These are phyloP conservation scores for Chelonus formosanus DNA, from an alignment of 2,888 invertebrate species.

Conservation along the genomic window DNA sequence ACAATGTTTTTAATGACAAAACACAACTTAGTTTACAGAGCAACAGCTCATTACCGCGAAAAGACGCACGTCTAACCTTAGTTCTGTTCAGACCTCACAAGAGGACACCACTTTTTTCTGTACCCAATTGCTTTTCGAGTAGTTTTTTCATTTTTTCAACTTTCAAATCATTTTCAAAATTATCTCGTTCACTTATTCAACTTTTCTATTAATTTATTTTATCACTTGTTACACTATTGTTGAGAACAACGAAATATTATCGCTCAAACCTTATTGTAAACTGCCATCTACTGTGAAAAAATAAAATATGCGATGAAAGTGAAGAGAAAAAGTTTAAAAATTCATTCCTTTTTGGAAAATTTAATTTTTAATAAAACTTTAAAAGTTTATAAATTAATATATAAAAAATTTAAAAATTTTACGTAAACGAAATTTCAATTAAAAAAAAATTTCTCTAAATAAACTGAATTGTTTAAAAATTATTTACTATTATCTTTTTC, in stretches of 20 bases:
- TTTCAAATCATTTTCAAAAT: neutral
- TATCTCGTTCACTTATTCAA: neutral
- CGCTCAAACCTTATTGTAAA: no score
- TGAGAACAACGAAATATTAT: neutral
- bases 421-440: no score
- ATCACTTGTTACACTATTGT: neutral
- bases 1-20: conserved; percentile 5
- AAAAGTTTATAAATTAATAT: neutral
- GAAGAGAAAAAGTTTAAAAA: neutral
- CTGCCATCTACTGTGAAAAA: no score
- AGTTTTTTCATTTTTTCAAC: neutral
- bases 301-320: no score
- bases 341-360: neutral
- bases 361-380: neutral
- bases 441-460: no score
- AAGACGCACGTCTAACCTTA: conserved; percentile 50
- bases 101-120: conserved; percentile 52
- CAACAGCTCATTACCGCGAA: conserved; percentile 39
- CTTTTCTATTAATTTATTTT: neutral
- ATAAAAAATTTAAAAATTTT: neutral
- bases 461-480: no score
- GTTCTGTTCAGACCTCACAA: conserved; percentile 52
- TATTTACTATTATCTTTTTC: no score
- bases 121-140: neutral
- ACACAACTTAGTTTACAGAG: neutral